Base-by-base conservation (phyloP, 2,888 invertebrate genomes). In the Pterostichus madidus region DNA sequence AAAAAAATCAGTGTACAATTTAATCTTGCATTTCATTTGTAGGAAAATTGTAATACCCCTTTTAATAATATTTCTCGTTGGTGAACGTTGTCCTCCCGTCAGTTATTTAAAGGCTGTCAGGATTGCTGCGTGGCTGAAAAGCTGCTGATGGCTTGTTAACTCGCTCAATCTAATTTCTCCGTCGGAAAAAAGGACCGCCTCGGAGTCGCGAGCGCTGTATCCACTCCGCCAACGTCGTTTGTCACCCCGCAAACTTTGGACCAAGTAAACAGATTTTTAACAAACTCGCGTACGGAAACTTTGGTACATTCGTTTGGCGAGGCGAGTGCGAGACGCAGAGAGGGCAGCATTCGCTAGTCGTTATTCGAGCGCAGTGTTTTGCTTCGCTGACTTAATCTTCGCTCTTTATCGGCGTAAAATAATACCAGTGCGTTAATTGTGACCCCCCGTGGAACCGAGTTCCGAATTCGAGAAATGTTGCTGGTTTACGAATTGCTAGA, bases 181-280 rank as follows among this genome's bases (percentile, higher is more conserved):
- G 49, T 11, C 39, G 35, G 7, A 68, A 80, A 80, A 80, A 68
- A 61, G 52, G 32, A 68, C 39, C 11, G 39, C 46, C 56, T 39
- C 39, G 24, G 17, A 71, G 44, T 71, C 68, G 39, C 3, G 3
- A 68, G 35, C 76, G 59, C 59, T 77, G 59, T 77, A 77, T 77
- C 59, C 77, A 77, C 77, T 77, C 59, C 32, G 71, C 35, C 68
- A 71, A 17, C 73, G 80, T 80, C 80, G 80, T 80, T 80, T 80
- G 80, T 80, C 80, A 80, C 68, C 64, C 68, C 80, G 56, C 52
- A 80, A 80, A 73, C 56, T 80, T 80, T 80, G 53, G 52, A 73
- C 73, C 80, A 80, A 80, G 80, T 80, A 80, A 80, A 80, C 80
- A 80, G 80, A 80, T 80, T 80, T 80, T 80, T 80, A 80, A 80